Percentiles rank a stretch among this genome's conserved stretches.
phyloP scores from a whole-genome alignment of 1,140 invertebrate genomes.

The Pantala flavescens region DNA sequence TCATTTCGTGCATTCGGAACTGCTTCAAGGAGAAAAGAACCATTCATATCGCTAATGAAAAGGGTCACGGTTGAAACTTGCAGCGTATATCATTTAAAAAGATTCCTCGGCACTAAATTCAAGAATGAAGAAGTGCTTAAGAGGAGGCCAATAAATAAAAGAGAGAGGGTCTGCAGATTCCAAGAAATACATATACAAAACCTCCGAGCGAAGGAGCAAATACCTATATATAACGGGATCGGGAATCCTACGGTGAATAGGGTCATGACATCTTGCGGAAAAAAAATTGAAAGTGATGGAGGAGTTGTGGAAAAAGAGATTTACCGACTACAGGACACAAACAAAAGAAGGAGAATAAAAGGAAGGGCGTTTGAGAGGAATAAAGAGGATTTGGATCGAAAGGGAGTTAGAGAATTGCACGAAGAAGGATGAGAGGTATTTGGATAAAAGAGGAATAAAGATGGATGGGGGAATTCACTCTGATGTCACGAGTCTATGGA shows the following conservation, averaged over 20 bases:
- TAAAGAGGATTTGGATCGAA: not conserved
- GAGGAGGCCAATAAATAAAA: not conserved
- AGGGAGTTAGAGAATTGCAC: not conserved
- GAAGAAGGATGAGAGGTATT: no score
- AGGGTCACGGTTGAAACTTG: no score
- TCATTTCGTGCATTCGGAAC: no score
- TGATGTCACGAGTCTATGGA: no score
- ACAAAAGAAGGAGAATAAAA: not conserved
- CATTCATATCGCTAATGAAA: no score
- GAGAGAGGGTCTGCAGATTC: not conserved
- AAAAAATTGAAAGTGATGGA: slow-evolving; percentile 7
- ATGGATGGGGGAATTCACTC: no score
- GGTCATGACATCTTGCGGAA: slow-evolving; percentile 4
- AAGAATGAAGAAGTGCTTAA: not conserved
- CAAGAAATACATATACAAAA: not conserved
- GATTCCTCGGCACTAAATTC: not conserved
- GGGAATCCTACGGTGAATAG: not conserved
- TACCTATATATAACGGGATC: not conserved
- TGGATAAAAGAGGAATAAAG: not conserved
- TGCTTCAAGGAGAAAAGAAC: no score
- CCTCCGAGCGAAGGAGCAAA: not conserved
- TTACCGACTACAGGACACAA: not conserved
- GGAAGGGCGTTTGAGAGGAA: not conserved
- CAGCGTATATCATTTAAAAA: not conserved
- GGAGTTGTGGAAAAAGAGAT: not conserved